Evolutionary conservation across 2,113 vertebrate genomes (phyloP).

Genomic region (Crotalus helleri): DNA sequence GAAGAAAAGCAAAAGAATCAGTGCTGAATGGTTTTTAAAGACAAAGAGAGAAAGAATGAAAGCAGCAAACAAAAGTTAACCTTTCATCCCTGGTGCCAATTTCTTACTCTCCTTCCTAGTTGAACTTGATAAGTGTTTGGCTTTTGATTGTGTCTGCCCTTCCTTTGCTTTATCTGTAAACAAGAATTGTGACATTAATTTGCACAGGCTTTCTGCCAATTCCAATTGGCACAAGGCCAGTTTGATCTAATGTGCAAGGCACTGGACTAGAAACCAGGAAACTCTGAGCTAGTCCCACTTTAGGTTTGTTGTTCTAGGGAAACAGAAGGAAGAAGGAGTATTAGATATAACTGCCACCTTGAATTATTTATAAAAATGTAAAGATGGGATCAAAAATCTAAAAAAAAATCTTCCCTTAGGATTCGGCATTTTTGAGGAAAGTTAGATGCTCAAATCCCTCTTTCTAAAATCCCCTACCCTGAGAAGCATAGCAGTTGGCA

Average conservation of each 20-base stretch:
- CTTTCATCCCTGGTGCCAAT: slow-evolving; percentile 19
- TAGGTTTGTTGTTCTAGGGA: background rate
- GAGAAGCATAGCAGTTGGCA: background rate
- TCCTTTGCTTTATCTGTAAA: slow-evolving; percentile 11
- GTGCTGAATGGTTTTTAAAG: background rate
- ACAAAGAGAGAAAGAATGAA: background rate
- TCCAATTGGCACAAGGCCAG: background rate
- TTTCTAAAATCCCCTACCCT: background rate
- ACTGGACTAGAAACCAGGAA: background rate
- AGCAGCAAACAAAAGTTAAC: slow-evolving; percentile 28
- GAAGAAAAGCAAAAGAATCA: slow-evolving; percentile 14
- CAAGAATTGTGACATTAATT: background rate
- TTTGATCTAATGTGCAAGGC: background rate
- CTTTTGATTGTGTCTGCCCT: background rate
- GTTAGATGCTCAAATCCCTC: background rate
- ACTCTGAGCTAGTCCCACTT: background rate
- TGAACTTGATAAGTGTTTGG: slow-evolving; percentile 11
- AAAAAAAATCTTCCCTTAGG: background rate
- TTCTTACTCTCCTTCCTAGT: background rate
- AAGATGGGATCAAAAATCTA: background rate
- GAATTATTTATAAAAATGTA: background rate
- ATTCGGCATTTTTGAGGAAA: background rate
- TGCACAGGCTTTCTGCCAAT: background rate
- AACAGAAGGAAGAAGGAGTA: background rate
- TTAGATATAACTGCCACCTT: background rate